Percentiles rank a stretch among this genome's conserved stretches.
These are phyloP conservation scores for Ariolimax columbianus DNA, from an alignment of 2,888 invertebrate genomes.

Conservation along the genomic window DNA sequence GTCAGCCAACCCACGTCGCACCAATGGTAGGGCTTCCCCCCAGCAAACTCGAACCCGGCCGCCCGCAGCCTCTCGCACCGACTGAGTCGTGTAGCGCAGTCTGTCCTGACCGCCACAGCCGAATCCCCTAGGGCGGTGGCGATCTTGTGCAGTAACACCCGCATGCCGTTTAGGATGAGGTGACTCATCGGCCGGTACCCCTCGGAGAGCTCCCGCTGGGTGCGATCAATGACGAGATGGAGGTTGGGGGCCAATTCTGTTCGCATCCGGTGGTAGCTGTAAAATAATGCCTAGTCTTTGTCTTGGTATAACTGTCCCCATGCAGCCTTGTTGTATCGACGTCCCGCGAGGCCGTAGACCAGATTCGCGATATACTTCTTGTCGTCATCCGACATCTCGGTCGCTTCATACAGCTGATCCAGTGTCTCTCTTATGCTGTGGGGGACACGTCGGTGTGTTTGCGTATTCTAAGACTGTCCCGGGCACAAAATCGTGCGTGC, in stretches of 20 bases:
- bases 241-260: not conserved
- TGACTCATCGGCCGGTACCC: not conserved
- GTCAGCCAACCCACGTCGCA: not conserved
- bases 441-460: not conserved
- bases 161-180: not conserved
- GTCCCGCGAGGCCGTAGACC: not conserved
- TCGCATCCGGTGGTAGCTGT: no score
- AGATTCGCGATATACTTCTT: not conserved
- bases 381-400: not conserved
- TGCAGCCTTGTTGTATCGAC: not conserved
- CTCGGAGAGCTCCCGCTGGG: not conserved
- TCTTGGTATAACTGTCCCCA: not conserved
- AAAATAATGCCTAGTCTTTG: no score
- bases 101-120: not conserved
- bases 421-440: not conserved
- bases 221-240: not conserved
- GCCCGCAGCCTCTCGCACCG: not conserved
- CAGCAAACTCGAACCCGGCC: not conserved
- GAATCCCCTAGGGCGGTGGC: not conserved
- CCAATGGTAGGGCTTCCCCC: not conserved
- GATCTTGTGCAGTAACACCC: not conserved
- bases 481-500: not conserved
- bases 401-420: not conserved
- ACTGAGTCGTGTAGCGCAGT: not conserved
- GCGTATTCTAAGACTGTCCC: not conserved